These are phyloP conservation scores for Delichon dasypus DNA, from an alignment of 2,797 vertebrate genomes.

Conservation along the genomic window DNA sequence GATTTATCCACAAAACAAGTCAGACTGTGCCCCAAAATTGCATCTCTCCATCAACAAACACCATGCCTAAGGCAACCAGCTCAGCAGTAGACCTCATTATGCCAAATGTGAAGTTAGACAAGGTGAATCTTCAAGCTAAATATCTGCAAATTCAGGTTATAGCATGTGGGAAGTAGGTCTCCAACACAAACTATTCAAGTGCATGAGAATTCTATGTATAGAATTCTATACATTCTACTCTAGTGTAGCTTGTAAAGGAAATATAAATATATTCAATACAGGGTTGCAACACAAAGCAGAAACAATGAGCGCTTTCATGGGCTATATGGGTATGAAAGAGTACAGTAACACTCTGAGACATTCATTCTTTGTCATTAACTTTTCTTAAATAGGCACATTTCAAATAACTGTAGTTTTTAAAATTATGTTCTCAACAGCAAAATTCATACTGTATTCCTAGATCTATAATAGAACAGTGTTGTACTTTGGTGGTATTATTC, in stretches of 20 bases:
- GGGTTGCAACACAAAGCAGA: neutral
- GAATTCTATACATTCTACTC: too few relatives aligned
- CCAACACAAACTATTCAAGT: neutral
- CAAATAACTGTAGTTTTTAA: neutral
- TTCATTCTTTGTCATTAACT: neutral
- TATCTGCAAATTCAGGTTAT: neutral
- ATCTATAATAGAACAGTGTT: neutral
- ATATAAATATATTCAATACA: neutral
- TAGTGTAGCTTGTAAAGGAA: neutral
- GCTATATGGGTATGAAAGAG: neutral
- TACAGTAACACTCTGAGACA: neutral
- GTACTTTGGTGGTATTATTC: neutral
- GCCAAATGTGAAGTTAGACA: neutral
- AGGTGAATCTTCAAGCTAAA: neutral
- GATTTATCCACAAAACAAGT: constrained; percentile 3
- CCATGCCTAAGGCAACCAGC: neutral
- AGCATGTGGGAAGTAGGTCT: neutral
- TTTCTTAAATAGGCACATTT: neutral
- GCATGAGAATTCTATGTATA: neutral
- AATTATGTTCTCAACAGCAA: neutral
- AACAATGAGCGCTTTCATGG: neutral
- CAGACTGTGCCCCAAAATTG: neutral
- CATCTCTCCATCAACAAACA: neutral
- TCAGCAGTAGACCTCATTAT: neutral
- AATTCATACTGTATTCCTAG: neutral